Evolutionary conservation across 2,888 invertebrate genomes (phyloP).

Genomic region (Hydriomena furcata): DNA sequence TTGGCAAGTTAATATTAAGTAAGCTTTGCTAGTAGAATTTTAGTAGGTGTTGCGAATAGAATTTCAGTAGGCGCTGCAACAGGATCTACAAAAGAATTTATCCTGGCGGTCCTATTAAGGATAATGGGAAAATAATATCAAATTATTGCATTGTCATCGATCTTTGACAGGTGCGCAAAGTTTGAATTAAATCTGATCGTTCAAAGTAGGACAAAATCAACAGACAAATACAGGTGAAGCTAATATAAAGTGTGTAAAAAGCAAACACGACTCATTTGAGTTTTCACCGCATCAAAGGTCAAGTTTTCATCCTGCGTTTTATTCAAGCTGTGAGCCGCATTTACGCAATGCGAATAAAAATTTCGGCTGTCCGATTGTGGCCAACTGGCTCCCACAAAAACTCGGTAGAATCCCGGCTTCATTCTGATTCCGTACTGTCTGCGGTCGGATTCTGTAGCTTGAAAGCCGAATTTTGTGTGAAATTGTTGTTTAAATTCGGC

Average conservation of each 20-base stretch:
- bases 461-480: conserved; percentile 35
- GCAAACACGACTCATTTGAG: conserved; percentile 19
- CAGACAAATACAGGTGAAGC: not conserved
- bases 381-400: conserved; percentile 55
- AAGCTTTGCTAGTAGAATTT: too few species aligned
- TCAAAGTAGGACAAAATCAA: too few species aligned
- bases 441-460: conserved; percentile 47
- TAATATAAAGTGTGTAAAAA: too few species aligned
- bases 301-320: conserved; percentile 39
- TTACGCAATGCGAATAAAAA: conserved; percentile 41
- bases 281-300: conserved; percentile 36
- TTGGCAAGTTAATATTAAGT: too few species aligned
- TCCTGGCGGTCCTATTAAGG: too few species aligned
- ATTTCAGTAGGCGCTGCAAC: too few species aligned
- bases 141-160: too few species aligned
- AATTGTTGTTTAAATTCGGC: conserved; percentile 6
- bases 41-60: too few species aligned
- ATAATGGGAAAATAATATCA: too few species aligned
- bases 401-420: conserved; percentile 43
- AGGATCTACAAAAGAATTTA: too few species aligned
- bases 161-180: too few species aligned
- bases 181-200: too few species aligned
- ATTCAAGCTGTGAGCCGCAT: conserved; percentile 42
- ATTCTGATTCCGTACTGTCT: conserved; percentile 55
- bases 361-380: conserved; percentile 45